A percentile compares a stretch with the other conserved stretches of the same genome.
Conservation (phyloP, 2,888 invertebrate genomes). For the Cacoxenus indagator region DNA sequence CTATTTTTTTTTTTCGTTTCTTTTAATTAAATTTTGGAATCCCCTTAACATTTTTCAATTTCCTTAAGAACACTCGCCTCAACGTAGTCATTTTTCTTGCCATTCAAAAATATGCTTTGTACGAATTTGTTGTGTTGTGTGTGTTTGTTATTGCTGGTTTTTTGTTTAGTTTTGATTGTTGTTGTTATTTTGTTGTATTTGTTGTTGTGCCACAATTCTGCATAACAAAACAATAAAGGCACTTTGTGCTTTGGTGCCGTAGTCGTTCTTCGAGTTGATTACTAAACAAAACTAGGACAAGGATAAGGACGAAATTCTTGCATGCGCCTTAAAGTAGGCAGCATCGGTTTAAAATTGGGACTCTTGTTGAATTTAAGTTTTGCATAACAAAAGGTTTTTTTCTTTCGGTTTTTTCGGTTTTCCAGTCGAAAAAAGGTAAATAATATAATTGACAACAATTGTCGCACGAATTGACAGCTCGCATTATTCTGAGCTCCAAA, state of each 20-base stretch:
- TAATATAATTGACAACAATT: slow-evolving; percentile 12
- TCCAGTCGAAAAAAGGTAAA: not conserved
- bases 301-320: slow-evolving; percentile 21
- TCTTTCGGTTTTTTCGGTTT: not conserved
- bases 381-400: too few species aligned
- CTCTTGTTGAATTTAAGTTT: not conserved
- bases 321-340: not conserved
- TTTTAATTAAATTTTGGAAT: not conserved
- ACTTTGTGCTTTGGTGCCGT: not conserved
- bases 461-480: slow-evolving; percentile 20
- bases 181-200: not conserved
- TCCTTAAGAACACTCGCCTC: not conserved
- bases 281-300: slow-evolving; percentile 6
- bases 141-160: slow-evolving; percentile 33
- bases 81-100: not conserved
- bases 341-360: slow-evolving; percentile 15
- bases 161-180: slow-evolving; percentile 26
- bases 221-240: not conserved
- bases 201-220: not conserved
- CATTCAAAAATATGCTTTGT: not conserved
- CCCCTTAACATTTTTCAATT: not conserved
- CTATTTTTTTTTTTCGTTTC: not conserved
- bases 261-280: slow-evolving; percentile 1
- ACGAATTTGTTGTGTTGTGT: not conserved
- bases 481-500: slow-evolving; percentile 16